Evolutionary conservation across 2,113 vertebrate genomes (phyloP).

Genomic region (Vulpes vulpes): DNA sequence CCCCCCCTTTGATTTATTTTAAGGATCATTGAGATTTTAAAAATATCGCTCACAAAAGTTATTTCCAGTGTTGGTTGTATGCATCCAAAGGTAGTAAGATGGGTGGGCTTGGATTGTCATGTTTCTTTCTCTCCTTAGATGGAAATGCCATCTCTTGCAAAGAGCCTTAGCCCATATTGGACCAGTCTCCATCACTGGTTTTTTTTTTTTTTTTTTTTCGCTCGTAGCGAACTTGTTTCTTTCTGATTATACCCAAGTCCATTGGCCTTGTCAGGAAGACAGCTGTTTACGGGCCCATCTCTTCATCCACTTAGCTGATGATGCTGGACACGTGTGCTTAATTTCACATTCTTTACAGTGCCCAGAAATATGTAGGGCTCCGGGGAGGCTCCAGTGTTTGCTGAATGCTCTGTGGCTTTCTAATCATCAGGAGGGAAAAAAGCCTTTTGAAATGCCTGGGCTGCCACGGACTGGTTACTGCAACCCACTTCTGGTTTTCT

Average conservation of each 20-base stretch:
- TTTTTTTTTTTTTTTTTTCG: background rate
- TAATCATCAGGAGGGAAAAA: background rate
- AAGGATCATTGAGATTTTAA: slow-evolving; percentile 68
- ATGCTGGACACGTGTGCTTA: background rate
- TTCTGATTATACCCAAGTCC: background rate
- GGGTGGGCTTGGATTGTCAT: background rate
- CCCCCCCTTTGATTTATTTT: slow-evolving; percentile 66
- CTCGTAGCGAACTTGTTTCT: background rate
- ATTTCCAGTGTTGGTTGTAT: background rate
- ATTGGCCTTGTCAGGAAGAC: background rate
- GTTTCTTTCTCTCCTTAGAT: background rate
- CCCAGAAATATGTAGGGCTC: background rate
- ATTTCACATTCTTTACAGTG: background rate
- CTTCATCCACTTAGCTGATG: background rate
- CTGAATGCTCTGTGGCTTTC: slow-evolving; percentile 10
- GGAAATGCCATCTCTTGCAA: background rate
- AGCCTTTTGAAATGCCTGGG: background rate
- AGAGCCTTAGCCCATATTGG: background rate
- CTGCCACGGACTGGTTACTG: background rate
- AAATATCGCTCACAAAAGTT: slow-evolving; percentile 28
- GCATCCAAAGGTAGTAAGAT: background rate
- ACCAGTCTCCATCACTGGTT: background rate
- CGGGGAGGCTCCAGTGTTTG: background rate
- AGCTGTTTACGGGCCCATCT: background rate
- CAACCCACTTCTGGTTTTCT: slow-evolving; percentile 44